Percentiles rank a stretch among this genome's conserved stretches.
These are phyloP conservation scores for Coranthus polyacanthus DNA, from an alignment of 2,797 vertebrate species.

Conservation along the genomic window DNA sequence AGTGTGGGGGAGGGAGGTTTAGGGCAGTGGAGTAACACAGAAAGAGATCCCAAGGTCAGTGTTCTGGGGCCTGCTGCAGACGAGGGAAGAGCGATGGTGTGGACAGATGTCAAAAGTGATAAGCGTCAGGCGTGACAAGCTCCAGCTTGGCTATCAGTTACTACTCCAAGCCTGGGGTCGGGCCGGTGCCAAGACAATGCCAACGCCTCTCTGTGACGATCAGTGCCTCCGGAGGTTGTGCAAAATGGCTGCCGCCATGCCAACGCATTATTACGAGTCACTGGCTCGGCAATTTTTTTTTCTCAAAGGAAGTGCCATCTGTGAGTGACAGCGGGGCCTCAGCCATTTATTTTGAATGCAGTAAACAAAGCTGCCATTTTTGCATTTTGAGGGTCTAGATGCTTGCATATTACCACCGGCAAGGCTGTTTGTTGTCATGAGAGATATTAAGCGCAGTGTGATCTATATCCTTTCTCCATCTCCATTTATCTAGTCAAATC, in stretches of 20 bases:
- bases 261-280: constrained; percentile 78
- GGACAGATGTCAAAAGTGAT: constrained; percentile 91
- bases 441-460: constrained; percentile 61
- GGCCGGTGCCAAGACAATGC: constrained; percentile 82
- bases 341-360: constrained; percentile 76
- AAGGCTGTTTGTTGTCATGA: constrained; percentile 71
- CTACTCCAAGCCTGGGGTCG: constrained; percentile 83
- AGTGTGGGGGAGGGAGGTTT: constrained; percentile 27
- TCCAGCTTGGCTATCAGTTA: constrained; percentile 81
- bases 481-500: constrained; percentile 64
- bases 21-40: constrained; percentile 50
- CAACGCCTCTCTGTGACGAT: constrained; percentile 81
- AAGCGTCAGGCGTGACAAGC: constrained; percentile 85
- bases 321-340: constrained; percentile 82
- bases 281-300: constrained; percentile 56
- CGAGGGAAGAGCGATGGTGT: constrained; percentile 68
- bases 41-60: constrained; percentile 76
- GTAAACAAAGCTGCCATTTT: constrained; percentile 80
- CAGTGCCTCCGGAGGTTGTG: constrained; percentile 79
- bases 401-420: constrained; percentile 54
- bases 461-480: constrained; percentile 67
- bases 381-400: constrained; percentile 58
- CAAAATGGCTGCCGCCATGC: constrained; percentile 80
- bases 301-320: constrained; percentile 81
- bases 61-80: constrained; percentile 53